Conservation (phyloP, 2,888 invertebrate genomes). For the Pristionchus fissidentatus region DNA sequence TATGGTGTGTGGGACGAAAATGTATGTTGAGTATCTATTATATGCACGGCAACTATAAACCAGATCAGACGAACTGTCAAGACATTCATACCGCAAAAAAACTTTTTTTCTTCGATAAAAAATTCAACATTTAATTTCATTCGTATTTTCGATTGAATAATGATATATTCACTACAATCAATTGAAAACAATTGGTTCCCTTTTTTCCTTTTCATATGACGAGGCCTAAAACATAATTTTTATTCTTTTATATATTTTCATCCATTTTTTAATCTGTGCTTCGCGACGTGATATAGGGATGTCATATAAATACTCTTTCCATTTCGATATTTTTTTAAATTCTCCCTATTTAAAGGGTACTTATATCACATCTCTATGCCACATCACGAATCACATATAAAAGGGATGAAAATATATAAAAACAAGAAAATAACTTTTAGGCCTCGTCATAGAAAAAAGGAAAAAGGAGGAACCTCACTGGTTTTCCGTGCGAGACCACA, state of each 20-base stretch:
- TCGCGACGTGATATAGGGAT: neutral
- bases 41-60: no score
- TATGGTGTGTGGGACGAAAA: no score
- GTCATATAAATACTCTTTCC: neutral
- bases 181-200: no score
- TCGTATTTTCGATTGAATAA: no score
- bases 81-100: no score
- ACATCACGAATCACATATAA: neutral
- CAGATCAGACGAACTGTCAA: no score
- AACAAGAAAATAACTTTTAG: neutral
- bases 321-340: conserved; percentile 79
- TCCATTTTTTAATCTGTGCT: neutral
- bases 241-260: neutral
- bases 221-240: conserved; percentile 30
- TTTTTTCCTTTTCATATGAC: conserved; percentile 6
- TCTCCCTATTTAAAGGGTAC: conserved; percentile 89
- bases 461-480: neutral
- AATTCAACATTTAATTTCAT: no score
- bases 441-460: conserved; percentile 40
- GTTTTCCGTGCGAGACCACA: neutral
- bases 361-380: neutral
- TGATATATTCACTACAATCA: no score
- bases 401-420: conserved; percentile 5
- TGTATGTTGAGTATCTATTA: no score
- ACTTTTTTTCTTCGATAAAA: no score